A percentile compares a stretch with the other conserved stretches of the same genome.
phyloP scores from a whole-genome alignment of 1,140 invertebrate species.

The Neodiprion fabricii region DNA sequence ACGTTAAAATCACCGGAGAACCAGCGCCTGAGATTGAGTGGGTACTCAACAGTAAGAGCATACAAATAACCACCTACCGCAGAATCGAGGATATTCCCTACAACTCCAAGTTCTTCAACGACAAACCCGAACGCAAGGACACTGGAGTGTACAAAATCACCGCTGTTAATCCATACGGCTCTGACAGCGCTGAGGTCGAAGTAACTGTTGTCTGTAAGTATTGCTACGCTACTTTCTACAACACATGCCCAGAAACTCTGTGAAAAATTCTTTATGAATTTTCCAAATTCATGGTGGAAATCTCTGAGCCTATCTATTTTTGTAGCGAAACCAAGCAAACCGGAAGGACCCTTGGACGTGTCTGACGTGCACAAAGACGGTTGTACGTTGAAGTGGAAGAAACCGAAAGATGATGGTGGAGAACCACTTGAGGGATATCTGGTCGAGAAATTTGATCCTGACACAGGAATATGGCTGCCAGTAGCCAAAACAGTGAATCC shows the following conservation, averaged over 20 bases:
- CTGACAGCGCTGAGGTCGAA: slow-evolving; percentile 89
- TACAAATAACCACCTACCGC: slow-evolving; percentile 63
- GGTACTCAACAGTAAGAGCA: slow-evolving; percentile 68
- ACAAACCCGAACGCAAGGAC: slow-evolving; percentile 83
- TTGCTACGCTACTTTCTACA: slow-evolving; percentile 7
- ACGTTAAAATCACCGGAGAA: slow-evolving; percentile 85
- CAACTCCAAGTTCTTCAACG: slow-evolving; percentile 84
- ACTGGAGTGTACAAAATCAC: slow-evolving; percentile 86
- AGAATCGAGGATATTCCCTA: slow-evolving; percentile 86
- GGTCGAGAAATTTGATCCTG: slow-evolving; percentile 94
- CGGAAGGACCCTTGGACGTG: slow-evolving; percentile 95
- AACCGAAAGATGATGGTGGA: slow-evolving; percentile 97
- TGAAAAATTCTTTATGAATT: slow-evolving; percentile 5
- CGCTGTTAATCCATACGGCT: slow-evolving; percentile 85
- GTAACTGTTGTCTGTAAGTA: slow-evolving; percentile 87
- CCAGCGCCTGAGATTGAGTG: slow-evolving; percentile 82
- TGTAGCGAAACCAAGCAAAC: slow-evolving; percentile 87
- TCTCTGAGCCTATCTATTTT: slow-evolving; percentile 25
- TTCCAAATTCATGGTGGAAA: not conserved
- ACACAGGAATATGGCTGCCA: slow-evolving; percentile 89
- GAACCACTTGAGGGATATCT: slow-evolving; percentile 93
- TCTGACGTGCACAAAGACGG: slow-evolving; percentile 93
- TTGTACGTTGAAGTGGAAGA: slow-evolving; percentile 96
- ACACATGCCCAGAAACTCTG: not conserved
- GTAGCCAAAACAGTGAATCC: slow-evolving; percentile 82